These are phyloP conservation scores for Chelon labrosus DNA, from an alignment of 2,797 vertebrate genomes.

Conservation along the genomic window DNA sequence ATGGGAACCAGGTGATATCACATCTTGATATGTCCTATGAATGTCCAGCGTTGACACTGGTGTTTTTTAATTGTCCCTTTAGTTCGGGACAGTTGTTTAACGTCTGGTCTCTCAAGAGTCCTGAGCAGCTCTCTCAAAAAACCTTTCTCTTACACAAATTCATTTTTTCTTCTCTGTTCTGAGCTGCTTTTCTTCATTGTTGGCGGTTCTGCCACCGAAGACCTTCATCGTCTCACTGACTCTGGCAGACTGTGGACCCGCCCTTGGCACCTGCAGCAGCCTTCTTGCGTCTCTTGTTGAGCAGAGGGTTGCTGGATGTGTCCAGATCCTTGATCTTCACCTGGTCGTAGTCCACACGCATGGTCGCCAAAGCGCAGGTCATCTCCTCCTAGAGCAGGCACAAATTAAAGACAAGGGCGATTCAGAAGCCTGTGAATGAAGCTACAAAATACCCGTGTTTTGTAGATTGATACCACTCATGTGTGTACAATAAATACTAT, in stretches of 20 bases:
- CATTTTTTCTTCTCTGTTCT: not conserved
- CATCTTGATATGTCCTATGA: constrained; percentile 14
- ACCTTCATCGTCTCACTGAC: constrained; percentile 84
- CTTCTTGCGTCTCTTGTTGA: constrained; percentile 97
- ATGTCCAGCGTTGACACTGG: constrained; percentile 29
- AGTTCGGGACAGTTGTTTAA: constrained; percentile 12
- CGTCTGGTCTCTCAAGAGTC: constrained; percentile 32
- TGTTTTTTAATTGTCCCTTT: constrained; percentile 32
- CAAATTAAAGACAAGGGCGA: not conserved
- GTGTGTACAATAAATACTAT: no score
- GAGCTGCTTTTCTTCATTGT: constrained; percentile 5
- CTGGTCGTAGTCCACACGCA: constrained; percentile 99
- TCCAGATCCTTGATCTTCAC: constrained; percentile 98
- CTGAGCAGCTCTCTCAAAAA: constrained; percentile 28
- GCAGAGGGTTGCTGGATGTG: constrained; percentile 95
- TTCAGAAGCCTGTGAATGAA: no score
- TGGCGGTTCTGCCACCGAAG: constrained; percentile 31
- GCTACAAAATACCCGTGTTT: no score
- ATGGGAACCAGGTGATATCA: constrained; percentile 11
- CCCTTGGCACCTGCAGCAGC: constrained; percentile 87
- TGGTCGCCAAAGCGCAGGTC: constrained; percentile 97
- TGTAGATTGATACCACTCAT: no score
- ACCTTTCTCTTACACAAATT: not conserved
- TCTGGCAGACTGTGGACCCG: constrained; percentile 90
- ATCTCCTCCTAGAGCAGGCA: constrained; percentile 90